Evolutionary conservation across 1,140 invertebrate genomes (phyloP).

Genomic region (Mercenaria mercenaria): DNA sequence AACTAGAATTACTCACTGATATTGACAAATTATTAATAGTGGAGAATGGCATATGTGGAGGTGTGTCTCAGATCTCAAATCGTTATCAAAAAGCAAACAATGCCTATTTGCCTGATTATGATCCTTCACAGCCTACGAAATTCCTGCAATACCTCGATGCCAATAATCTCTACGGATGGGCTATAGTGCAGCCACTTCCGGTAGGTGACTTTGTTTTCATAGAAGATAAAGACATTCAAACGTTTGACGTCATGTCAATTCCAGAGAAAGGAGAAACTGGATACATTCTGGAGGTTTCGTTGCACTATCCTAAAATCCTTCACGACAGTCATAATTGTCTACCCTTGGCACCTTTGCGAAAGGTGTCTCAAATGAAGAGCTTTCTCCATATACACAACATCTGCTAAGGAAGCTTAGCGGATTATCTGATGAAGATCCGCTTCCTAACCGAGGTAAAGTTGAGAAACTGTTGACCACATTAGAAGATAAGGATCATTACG

Average conservation of each 20-base stretch:
- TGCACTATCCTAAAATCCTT: constrained; percentile 82
- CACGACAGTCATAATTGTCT: constrained; percentile 87
- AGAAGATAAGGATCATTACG: too few relatives aligned
- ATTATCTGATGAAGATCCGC: constrained; percentile 11
- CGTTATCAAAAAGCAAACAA: constrained; percentile 72
- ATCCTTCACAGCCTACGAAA: not conserved
- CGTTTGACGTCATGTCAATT: constrained; percentile 82
- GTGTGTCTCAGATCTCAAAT: constrained; percentile 63
- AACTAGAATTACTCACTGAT: constrained; percentile 74
- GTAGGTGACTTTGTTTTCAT: constrained; percentile 34
- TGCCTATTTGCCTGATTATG: constrained; percentile 47
- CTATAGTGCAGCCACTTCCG: constrained; percentile 68
- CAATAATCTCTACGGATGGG: constrained; percentile 52
- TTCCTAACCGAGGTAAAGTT: too few relatives aligned
- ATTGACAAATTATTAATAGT: constrained; percentile 71
- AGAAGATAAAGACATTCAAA: constrained; percentile 69
- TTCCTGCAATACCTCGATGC: constrained; percentile 24
- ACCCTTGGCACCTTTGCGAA: constrained; percentile 85
- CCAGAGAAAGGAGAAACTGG: constrained; percentile 83
- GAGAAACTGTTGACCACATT: constrained; percentile 60
- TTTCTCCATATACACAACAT: constrained; percentile 47
- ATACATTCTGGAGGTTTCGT: constrained; percentile 87
- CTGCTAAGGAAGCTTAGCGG: constrained; percentile 59
- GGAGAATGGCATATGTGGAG: constrained; percentile 75
- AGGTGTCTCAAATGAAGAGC: not conserved